phyloP scores from a whole-genome alignment of 2,888 invertebrate species.

The Patella pellucida region DNA sequence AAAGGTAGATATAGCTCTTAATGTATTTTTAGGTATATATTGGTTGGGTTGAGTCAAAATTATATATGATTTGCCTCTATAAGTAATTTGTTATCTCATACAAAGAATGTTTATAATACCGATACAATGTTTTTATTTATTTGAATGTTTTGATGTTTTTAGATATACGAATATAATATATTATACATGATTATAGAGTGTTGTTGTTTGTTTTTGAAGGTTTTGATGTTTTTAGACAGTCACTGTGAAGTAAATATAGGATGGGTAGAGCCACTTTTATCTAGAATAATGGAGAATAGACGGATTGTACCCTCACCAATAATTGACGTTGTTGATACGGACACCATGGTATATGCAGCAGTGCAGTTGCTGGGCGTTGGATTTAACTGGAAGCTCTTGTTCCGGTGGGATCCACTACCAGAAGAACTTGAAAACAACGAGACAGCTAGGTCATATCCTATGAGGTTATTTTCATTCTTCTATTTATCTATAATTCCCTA shows the following conservation, averaged over 20 bases:
- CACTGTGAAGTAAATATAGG: constrained; percentile 93
- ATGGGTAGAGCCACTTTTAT: constrained; percentile 89
- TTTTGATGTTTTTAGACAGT: constrained; percentile 92
- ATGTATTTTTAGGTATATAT: too few species aligned
- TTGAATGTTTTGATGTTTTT: constrained; percentile 87
- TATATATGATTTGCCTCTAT: neutral
- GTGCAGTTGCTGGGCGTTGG: constrained; percentile 65
- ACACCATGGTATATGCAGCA: constrained; percentile 74
- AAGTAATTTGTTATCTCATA: too few species aligned
- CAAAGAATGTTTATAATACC: neutral
- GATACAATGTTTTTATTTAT: neutral
- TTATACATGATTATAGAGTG: too few species aligned
- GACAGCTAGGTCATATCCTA: neutral
- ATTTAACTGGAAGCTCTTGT: constrained; percentile 83
- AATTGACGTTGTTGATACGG: constrained; percentile 91
- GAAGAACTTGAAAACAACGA: constrained; percentile 41
- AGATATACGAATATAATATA: too few species aligned
- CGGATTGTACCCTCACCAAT: constrained; percentile 90
- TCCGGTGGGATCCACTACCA: constrained; percentile 91
- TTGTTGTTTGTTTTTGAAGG: too few species aligned
- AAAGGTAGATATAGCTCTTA: too few species aligned
- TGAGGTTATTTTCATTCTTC: neutral
- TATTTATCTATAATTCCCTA: too few species aligned
- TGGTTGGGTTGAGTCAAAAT: neutral
- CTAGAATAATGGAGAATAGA: constrained; percentile 84